These are phyloP conservation scores for Microcebus tavaratra DNA, from an alignment of 2,113 vertebrate species.

Conservation along the genomic window DNA sequence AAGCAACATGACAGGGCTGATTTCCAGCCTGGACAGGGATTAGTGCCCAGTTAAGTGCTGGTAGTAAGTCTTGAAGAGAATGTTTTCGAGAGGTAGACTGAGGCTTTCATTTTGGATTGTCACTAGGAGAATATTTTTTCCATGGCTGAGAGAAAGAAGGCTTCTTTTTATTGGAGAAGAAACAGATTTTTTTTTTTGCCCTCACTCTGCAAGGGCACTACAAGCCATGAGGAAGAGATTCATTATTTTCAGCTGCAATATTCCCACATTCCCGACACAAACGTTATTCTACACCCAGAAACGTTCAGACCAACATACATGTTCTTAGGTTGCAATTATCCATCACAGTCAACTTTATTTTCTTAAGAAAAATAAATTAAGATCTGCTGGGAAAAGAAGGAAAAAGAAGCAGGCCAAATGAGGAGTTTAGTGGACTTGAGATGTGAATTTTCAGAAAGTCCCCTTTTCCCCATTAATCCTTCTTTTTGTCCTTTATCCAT, in stretches of 20 bases:
- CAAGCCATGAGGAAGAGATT: slow-evolving; percentile 35
- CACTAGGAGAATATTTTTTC: slow-evolving; percentile 40
- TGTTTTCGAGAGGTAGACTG: neutral
- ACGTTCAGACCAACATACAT: slow-evolving; percentile 35
- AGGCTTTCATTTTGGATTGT: slow-evolving; percentile 3
- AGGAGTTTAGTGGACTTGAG: slow-evolving; percentile 59
- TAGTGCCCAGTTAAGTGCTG: neutral
- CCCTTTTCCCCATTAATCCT: slow-evolving; percentile 61
- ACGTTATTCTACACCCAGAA: neutral
- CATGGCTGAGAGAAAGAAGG: slow-evolving; percentile 7
- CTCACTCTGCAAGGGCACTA: slow-evolving; percentile 16
- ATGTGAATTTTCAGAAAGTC: slow-evolving; percentile 74
- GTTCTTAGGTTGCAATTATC: slow-evolving; percentile 49
- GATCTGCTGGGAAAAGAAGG: slow-evolving; percentile 30
- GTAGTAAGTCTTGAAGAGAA: neutral
- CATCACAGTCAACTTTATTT: slow-evolving; percentile 30
- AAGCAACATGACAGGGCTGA: neutral
- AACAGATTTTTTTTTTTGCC: slow-evolving; percentile 57
- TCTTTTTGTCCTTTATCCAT: slow-evolving; percentile 72
- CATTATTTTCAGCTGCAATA: slow-evolving; percentile 40
- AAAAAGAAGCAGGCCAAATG: slow-evolving; percentile 64
- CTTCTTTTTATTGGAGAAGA: slow-evolving; percentile 59
- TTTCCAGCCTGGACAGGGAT: neutral
- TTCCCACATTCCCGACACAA: slow-evolving; percentile 30
- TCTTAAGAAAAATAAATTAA: slow-evolving; percentile 58